phyloP scores from a whole-genome alignment of 2,888 invertebrate genomes.

The Plagiodera versicolora region DNA sequence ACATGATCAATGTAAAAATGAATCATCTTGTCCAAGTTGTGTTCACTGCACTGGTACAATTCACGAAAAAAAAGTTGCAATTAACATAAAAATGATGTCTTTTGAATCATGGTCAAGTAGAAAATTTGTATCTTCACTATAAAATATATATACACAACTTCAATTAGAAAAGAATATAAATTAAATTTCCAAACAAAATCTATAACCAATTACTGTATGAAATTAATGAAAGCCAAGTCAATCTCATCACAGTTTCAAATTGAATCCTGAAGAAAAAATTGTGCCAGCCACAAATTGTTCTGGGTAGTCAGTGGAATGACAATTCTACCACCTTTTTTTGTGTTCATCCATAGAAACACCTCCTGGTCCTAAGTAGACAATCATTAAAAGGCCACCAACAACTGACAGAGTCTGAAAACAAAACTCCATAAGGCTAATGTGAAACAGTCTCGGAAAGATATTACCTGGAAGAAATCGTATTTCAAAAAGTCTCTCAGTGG shows the following conservation, averaged over 20 bases:
- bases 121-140: slow-evolving; percentile 5
- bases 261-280: slow-evolving; percentile 10
- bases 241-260: not conserved
- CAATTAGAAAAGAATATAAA: slow-evolving; percentile 15
- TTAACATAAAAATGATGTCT: not conserved
- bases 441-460: slow-evolving; percentile 28
- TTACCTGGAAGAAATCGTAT: slow-evolving; percentile 99
- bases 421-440: slow-evolving; percentile 14
- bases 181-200: slow-evolving; percentile 8
- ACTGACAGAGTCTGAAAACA: slow-evolving; percentile 93
- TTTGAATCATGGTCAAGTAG: not conserved
- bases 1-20: not conserved
- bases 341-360: slow-evolving; percentile 99
- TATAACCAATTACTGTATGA: slow-evolving; percentile 13
- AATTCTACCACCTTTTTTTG: slow-evolving; percentile 93
- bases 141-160: slow-evolving; percentile 22
- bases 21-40: too few relatives aligned
- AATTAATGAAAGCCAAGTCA: slow-evolving; percentile 6
- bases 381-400: slow-evolving; percentile 96
- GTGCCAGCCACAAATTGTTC: slow-evolving; percentile 25
- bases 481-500: slow-evolving; percentile 98
- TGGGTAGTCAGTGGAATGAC: slow-evolving; percentile 23
- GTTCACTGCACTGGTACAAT: too few relatives aligned
- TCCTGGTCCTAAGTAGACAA: slow-evolving; percentile 97
- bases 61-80: not conserved